Conservation (phyloP, 2,113 vertebrate genomes). For the Glaucidium brasilianum region DNA sequence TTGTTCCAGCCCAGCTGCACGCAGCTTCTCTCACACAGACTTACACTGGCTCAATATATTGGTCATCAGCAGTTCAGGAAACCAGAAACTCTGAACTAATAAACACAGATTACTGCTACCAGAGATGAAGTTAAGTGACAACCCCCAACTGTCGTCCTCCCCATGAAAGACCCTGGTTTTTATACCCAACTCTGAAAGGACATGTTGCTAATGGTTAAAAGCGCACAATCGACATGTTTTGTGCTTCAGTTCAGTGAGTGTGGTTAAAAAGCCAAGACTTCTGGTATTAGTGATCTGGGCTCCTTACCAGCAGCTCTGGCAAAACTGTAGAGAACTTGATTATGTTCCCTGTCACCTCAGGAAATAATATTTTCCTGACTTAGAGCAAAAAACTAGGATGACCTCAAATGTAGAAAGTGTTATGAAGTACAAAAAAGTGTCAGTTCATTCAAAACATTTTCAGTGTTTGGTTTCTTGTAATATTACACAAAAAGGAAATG, state of each 20-base stretch:
- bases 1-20: neutral
- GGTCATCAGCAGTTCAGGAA: neutral
- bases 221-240: neutral
- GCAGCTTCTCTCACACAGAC: neutral
- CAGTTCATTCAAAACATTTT: neutral
- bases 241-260: neutral
- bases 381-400: neutral
- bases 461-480: constrained; percentile 4
- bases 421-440: neutral
- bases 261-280: neutral
- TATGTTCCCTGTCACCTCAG: neutral
- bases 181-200: neutral
- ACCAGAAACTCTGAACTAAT: neutral
- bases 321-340: neutral
- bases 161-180: neutral
- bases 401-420: neutral
- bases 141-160: neutral
- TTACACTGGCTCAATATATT: neutral
- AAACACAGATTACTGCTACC: neutral
- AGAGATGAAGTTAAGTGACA: neutral
- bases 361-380: constrained; percentile 30
- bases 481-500: constrained; percentile 53
- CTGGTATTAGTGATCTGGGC: neutral
- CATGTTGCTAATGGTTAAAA: neutral
- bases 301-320: constrained; percentile 32